Percentiles rank a stretch among this genome's conserved stretches.
These are phyloP conservation scores for Ctena decussata DNA, from an alignment of 2,888 invertebrate species.

Conservation along the genomic window DNA sequence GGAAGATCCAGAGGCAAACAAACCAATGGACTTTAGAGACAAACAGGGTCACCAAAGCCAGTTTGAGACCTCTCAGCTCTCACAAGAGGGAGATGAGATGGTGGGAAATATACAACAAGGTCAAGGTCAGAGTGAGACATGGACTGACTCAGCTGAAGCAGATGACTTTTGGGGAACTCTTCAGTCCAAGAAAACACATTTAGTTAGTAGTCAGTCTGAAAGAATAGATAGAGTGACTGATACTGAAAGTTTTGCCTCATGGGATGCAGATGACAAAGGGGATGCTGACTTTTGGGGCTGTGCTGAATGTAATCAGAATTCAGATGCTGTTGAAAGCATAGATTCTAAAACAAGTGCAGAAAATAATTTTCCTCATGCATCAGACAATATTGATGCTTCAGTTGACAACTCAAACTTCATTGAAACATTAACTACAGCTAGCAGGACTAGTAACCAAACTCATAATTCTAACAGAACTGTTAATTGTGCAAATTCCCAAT, in stretches of 20 bases:
- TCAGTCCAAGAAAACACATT: neutral
- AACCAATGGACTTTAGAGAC: too few species aligned
- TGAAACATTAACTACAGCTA: too few species aligned
- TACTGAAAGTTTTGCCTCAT: neutral
- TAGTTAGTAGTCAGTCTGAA: neutral
- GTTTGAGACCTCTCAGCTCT: too few species aligned
- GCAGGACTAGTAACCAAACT: too few species aligned
- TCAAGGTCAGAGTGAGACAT: neutral
- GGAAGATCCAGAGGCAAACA: too few species aligned
- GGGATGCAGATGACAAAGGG: constrained; percentile 40
- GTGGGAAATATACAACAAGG: neutral
- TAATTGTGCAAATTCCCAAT: too few species aligned
- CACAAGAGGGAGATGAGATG: too few species aligned
- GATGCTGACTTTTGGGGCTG: constrained; percentile 55
- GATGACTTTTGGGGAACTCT: neutral
- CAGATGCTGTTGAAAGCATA: neutral
- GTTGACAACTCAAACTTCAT: too few species aligned
- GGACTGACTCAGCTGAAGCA: neutral
- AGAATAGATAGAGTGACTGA: neutral
- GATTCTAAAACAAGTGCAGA: neutral
- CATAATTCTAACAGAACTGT: too few species aligned
- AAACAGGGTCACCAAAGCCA: too few species aligned
- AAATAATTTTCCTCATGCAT: neutral
- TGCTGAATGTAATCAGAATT: neutral
- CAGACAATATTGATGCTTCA: neutral